A percentile compares a stretch with the other conserved stretches of the same genome.
These are phyloP conservation scores for Tribolium madens DNA, from an alignment of 1,140 invertebrate genomes.

Conservation along the genomic window DNA sequence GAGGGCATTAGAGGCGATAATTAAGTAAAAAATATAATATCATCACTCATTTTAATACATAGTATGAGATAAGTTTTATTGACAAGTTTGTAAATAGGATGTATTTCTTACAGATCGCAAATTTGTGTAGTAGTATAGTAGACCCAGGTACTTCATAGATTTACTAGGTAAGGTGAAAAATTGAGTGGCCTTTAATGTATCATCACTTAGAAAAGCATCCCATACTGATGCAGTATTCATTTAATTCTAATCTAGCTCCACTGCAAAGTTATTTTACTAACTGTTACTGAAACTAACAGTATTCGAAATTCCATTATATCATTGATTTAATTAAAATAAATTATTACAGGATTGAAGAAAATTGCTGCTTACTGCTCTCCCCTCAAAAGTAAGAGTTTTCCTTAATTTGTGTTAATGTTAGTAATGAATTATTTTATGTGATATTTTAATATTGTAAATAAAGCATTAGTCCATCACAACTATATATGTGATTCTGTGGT, in stretches of 20 bases:
- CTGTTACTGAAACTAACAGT: constrained; percentile 11
- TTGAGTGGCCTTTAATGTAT: constrained; percentile 34
- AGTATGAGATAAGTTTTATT: neutral
- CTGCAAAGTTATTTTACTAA: constrained; percentile 15
- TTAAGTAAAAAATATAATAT: too few species aligned
- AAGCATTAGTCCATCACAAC: constrained; percentile 38
- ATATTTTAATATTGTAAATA: constrained; percentile 42
- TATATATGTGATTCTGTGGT: constrained; percentile 41
- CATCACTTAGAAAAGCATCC: neutral
- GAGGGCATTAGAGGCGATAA: neutral
- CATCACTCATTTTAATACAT: neutral
- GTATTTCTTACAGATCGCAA: constrained; percentile 40
- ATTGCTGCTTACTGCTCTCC: constrained; percentile 42
- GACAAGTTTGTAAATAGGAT: constrained; percentile 32
- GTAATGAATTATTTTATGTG: constrained; percentile 37
- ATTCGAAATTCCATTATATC: constrained; percentile 10
- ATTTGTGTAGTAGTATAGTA: constrained; percentile 40
- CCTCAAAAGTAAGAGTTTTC: constrained; percentile 16
- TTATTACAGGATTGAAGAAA: constrained; percentile 37
- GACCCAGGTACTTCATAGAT: constrained; percentile 26
- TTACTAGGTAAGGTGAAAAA: constrained; percentile 23
- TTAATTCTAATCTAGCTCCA: constrained; percentile 24
- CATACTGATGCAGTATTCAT: constrained; percentile 9
- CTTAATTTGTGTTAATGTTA: constrained; percentile 33
- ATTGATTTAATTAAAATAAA: constrained; percentile 15